These are phyloP conservation scores for Aegithalos caudatus DNA, from an alignment of 2,113 vertebrate genomes.

Conservation along the genomic window DNA sequence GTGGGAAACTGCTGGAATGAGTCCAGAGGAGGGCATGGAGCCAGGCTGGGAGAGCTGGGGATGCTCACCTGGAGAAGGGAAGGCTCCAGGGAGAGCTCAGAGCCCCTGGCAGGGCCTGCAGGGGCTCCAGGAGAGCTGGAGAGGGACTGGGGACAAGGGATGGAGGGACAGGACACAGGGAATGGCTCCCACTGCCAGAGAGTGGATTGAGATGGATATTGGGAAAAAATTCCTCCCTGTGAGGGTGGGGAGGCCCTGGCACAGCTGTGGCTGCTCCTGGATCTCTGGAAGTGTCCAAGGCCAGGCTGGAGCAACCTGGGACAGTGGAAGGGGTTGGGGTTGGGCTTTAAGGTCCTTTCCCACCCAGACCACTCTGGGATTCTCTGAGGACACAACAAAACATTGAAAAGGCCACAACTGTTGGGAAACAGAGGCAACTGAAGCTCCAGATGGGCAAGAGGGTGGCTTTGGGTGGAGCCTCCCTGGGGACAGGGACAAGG, in stretches of 20 bases:
- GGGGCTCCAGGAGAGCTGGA: neutral
- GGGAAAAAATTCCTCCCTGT: fast-evolving
- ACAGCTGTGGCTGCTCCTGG: neutral
- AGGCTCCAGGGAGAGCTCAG: neutral
- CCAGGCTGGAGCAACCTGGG: neutral
- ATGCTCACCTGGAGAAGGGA: neutral
- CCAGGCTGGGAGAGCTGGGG: neutral
- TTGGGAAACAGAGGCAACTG: neutral
- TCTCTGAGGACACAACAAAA: neutral
- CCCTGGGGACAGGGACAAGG: neutral
- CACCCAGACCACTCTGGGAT: neutral
- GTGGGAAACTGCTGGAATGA: neutral
- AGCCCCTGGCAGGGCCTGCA: fast-evolving
- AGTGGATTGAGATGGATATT: fast-evolving
- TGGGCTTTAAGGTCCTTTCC: neutral
- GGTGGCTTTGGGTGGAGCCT: neutral
- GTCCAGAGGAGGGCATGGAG: neutral
- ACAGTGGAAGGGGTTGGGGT: fast-evolving
- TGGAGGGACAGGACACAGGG: neutral
- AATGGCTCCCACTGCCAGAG: neutral
- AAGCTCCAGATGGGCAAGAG: neutral
- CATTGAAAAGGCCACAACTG: fast-evolving
- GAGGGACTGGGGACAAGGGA: neutral
- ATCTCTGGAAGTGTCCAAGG: neutral
- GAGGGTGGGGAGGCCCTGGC: fast-evolving